A percentile compares a stretch with the other conserved stretches of the same genome.
These are phyloP conservation scores for Malacoraja senta DNA, from an alignment of 2,797 vertebrate genomes.

Conservation along the genomic window DNA sequence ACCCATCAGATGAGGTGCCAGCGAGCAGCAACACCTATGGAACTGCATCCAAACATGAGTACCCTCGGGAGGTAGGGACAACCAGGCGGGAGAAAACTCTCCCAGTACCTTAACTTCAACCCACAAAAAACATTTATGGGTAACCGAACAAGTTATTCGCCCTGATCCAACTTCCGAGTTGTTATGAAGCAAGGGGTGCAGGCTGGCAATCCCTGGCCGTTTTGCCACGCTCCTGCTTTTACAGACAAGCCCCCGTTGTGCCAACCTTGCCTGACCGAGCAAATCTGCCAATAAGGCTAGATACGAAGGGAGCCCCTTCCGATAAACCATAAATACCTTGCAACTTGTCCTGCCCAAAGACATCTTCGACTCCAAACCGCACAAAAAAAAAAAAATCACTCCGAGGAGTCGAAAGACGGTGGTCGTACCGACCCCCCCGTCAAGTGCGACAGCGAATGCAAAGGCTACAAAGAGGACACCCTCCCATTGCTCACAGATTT, in stretches of 20 bases:
- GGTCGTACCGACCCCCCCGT: background rate
- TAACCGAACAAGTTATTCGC: background rate
- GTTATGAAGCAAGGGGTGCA: background rate
- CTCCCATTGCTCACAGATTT: background rate
- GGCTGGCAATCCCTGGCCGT: background rate
- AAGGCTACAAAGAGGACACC: background rate
- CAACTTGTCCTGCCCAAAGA: background rate
- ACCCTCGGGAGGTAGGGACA: background rate
- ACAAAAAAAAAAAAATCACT: background rate
- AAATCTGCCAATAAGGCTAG: background rate
- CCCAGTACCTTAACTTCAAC: background rate
- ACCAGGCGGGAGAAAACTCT: background rate
- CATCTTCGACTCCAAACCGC: background rate
- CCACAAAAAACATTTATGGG: background rate
- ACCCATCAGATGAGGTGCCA: background rate
- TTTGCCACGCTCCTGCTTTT: background rate
- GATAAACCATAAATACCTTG: background rate
- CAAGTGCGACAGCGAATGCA: background rate
- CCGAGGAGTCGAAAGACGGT: background rate
- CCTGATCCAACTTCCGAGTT: background rate
- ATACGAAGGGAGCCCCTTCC: background rate
- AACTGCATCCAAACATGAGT: background rate
- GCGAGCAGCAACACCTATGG: background rate
- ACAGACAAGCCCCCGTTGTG: background rate
- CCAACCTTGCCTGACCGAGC: background rate